Percentiles rank a stretch among this genome's conserved stretches.
These are phyloP conservation scores for Athrips mouffetella DNA, from an alignment of 2,888 invertebrate genomes.

Conservation along the genomic window DNA sequence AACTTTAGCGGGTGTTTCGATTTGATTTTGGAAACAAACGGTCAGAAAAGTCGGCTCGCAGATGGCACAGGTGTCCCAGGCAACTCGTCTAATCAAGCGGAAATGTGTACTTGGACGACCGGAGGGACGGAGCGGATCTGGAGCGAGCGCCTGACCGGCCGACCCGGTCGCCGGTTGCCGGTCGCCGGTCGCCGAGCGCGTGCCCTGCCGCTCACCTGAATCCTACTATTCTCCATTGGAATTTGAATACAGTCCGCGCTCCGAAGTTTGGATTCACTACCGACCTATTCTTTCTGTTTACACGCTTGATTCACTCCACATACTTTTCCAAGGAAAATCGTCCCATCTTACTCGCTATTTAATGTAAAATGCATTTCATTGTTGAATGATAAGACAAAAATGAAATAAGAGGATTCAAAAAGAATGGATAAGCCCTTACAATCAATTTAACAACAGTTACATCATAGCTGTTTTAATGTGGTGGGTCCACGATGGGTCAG, in stretches of 20 bases:
- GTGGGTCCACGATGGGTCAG: constrained; percentile 56
- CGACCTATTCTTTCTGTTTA: constrained; percentile 42
- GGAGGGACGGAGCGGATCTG: constrained; percentile 30
- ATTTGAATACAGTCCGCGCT: constrained; percentile 52
- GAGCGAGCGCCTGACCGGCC: constrained; percentile 35
- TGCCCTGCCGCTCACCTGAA: constrained; percentile 35
- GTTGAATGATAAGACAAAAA: constrained; percentile 18
- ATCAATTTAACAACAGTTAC: constrained; percentile 65
- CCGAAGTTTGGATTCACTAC: constrained; percentile 46
- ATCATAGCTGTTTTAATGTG: constrained; percentile 64
- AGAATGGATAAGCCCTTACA: constrained; percentile 48
- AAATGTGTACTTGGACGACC: constrained; percentile 65
- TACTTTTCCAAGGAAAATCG: constrained; percentile 24
- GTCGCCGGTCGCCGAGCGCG: constrained; percentile 30
- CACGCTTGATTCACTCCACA: constrained; percentile 35
- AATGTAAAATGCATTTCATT: constrained; percentile 18
- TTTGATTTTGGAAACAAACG: constrained; percentile 63
- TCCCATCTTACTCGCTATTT: constrained; percentile 12
- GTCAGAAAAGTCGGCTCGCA: constrained; percentile 56
- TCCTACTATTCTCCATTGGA: constrained; percentile 37
- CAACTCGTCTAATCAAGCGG: constrained; percentile 72
- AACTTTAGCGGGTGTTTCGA: constrained; percentile 51
- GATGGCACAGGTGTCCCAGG: constrained; percentile 64
- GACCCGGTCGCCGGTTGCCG: constrained; percentile 37
- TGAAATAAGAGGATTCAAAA: constrained; percentile 31